These are phyloP conservation scores for Rhinoptilus africanus DNA, from an alignment of 2,113 vertebrate genomes.

Conservation along the genomic window DNA sequence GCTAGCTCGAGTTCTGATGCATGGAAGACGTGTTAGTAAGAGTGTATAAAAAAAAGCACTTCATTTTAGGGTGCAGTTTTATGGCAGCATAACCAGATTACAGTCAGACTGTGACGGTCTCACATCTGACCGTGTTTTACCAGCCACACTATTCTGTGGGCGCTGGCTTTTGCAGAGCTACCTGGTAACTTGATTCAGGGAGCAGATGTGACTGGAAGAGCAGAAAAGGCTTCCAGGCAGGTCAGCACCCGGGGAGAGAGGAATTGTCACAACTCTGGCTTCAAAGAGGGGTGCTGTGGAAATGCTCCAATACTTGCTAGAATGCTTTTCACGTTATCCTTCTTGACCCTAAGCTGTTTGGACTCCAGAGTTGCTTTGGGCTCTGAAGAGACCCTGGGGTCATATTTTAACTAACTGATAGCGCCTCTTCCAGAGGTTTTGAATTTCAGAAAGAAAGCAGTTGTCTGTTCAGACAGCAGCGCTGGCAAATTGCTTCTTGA, in stretches of 20 bases:
- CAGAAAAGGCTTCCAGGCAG: neutral
- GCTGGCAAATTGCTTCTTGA: neutral
- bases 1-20: neutral
- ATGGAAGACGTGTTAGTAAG: neutral
- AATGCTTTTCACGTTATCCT: accelerated
- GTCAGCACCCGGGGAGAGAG: neutral
- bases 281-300: accelerated
- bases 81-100: neutral
- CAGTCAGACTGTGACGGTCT: neutral
- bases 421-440: neutral
- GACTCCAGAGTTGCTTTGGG: neutral
- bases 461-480: neutral
- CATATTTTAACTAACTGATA: neutral
- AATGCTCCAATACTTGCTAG: neutral
- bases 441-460: neutral
- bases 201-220: neutral
- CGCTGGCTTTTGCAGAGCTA: neutral
- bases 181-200: neutral
- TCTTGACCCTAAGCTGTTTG: neutral
- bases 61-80: neutral
- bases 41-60: neutral
- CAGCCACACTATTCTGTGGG: accelerated
- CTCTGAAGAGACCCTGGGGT: neutral
- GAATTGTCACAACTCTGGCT: neutral
- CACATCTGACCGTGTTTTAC: accelerated